Percentiles rank a stretch among this genome's conserved stretches.
Evolutionary conservation across 35 echinoderm and acorn worm genomes (phyloP).

Genomic region (Lytechinus pictus): DNA sequence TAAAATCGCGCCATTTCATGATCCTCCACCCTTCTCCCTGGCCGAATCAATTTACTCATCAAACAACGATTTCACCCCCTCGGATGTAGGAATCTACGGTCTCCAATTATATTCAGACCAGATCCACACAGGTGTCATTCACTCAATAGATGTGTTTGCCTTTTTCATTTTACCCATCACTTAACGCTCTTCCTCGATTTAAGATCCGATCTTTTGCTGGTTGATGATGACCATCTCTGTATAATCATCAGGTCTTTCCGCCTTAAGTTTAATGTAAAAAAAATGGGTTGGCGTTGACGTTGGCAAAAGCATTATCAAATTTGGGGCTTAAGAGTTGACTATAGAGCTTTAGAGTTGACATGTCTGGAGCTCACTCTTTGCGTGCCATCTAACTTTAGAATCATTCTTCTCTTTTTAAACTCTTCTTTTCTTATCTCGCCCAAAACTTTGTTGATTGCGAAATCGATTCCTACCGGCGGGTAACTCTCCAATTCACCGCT

Average conservation of each 20-base stretch:
- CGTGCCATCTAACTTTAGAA: not conserved
- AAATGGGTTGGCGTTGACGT: not conserved
- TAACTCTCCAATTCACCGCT: not conserved
- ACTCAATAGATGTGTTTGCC: not conserved
- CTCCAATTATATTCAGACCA: not conserved
- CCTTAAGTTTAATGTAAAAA: no score
- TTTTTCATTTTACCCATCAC: not conserved
- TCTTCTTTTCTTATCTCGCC: not conserved
- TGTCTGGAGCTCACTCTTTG: not conserved
- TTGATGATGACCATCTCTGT: not conserved
- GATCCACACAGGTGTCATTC: not conserved
- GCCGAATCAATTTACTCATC: not conserved
- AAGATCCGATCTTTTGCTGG: not conserved
- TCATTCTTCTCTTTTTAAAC: not conserved
- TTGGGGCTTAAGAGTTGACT: no score
- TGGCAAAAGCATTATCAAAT: not conserved
- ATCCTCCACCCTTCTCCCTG: not conserved
- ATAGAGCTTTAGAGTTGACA: not conserved
- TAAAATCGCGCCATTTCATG: not conserved
- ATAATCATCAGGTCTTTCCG: not conserved
- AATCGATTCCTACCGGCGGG: not conserved
- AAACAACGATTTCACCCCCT: conserved; percentile 12
- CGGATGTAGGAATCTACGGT: not conserved
- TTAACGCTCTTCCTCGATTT: not conserved
- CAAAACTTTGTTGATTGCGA: not conserved